Evolutionary conservation across 1,140 invertebrate genomes (phyloP), one percentile per base, ranked within the genome.

Genomic region (Aphelinus atriplicis): DNA sequence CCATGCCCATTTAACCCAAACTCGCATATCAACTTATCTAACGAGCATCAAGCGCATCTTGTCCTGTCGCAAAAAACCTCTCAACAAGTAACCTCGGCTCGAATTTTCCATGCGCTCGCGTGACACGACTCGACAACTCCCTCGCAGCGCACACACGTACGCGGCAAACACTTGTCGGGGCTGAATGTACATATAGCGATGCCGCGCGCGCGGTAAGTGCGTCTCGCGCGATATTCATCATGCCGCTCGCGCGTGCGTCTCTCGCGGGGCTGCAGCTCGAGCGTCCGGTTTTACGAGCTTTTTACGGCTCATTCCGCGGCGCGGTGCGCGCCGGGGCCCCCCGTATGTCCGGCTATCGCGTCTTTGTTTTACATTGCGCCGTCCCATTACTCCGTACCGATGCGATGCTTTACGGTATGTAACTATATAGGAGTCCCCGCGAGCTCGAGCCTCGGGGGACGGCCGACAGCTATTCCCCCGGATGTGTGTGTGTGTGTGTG

Each of bases 321-420:
- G 26, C 71, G 47, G 26, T 26, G 26, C 26, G 26, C 26, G 26
- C 26, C 26, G 26, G 26, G 26, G 26, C 26, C 26, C 26, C 9
- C 48, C 62, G 62, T 47, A 57, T 45, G 63, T 73, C 64, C 48
- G 55, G 64, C 42, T 58, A 58, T 50, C 9, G 60, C 43, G 60
- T 51, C 71, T 73, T 73, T 58, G 63, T 66, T 73, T 73, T 73
- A 58, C 63, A 73, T 73, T 53, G 69, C 58, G 46, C 6, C n/a
- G 42, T 50, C 3, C 43, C 26, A 26, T 26, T 26, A 26, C 26
- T 26, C 26, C 26, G 26, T 26, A 26, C 26, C 26, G 26, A 26
- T 26, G 26, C 48, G 45, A 53, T 62, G 64, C 64, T 66, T 66
- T 10, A 55, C 51, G 5, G 60, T 63, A 45, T 9, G 46, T 45